Evolutionary conservation across 2,113 vertebrate species (phyloP).

Genomic region (Coturnix japonica): DNA sequence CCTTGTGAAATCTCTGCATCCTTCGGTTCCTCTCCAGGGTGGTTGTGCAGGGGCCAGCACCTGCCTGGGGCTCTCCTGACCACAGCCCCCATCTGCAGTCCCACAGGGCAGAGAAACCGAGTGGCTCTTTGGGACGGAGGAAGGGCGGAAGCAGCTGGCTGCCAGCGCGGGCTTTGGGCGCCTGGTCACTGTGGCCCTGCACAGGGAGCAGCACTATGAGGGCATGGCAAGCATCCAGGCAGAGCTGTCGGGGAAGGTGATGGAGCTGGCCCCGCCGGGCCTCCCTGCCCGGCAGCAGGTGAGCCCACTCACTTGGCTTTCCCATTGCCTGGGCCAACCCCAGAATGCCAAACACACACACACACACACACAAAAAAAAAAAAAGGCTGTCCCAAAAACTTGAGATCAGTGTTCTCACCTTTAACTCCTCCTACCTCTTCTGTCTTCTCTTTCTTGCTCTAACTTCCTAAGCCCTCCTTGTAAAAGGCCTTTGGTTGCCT

Average conservation of each 20-base stretch:
- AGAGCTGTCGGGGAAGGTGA: slow-evolving; percentile 91
- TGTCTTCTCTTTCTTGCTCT: background rate
- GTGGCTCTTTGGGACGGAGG: slow-evolving; percentile 92
- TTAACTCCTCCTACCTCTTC: background rate
- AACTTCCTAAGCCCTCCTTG: background rate
- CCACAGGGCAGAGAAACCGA: slow-evolving; percentile 94
- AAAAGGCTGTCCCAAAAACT: background rate
- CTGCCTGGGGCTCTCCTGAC: background rate
- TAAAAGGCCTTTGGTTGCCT: background rate
- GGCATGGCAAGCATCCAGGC: slow-evolving; percentile 91
- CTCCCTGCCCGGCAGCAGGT: slow-evolving; percentile 92
- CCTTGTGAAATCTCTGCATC: background rate
- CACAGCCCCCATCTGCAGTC: slow-evolving; percentile 75
- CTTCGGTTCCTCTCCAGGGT: background rate
- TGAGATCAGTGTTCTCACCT: background rate
- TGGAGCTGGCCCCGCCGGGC: slow-evolving; percentile 90
- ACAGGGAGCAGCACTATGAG: slow-evolving; percentile 91
- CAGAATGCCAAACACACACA: background rate
- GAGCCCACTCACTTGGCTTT: background rate
- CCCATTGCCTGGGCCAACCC: fast-evolving
- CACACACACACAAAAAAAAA: background rate
- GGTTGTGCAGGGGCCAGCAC: fast-evolving
- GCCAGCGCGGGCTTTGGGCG: slow-evolving; percentile 87
- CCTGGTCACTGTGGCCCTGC: slow-evolving; percentile 88
- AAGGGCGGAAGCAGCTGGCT: slow-evolving; percentile 89